Evolutionary conservation across 1,140 invertebrate genomes (phyloP), one percentile per base, ranked within the genome.

Genomic region (Drosophila serrata): DNA sequence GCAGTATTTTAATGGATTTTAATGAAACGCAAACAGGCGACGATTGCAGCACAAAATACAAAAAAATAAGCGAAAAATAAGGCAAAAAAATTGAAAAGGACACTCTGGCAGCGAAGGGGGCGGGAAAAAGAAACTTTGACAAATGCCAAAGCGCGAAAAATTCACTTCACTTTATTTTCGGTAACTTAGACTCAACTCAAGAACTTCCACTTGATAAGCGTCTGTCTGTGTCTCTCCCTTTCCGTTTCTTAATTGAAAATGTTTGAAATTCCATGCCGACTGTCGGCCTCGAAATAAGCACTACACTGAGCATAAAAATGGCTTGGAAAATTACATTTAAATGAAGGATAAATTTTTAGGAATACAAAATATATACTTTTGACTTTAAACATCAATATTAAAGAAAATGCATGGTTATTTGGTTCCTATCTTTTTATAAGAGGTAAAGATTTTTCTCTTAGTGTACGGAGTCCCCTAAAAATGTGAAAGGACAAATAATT

Each of bases 1-100:
- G 82, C 87, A 88, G 87, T 80, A 91, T 91, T 91, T 88, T 84
- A 91, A 88, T 91, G 88, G 88, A 87, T 87, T 84, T 84, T 82
- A 91, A 91, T 90, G 86, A 88, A 91, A 88, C 67, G 88, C 88
- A 91, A 82, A 87, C 80, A 87, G 75, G 73, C 68, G 53, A 70
- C 76, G 80, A 74, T 42, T 75, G 67, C 57, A 68, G 46, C 48
- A 65, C 45, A 15, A 35, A 27, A 17, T 5, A 13, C 8, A 29
- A 19, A 12, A 31, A 59, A 60, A 63, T 61, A 87, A 12, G 13
- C 19, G n/a, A 35, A 46, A n/a, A 39, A 39, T 49, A 49, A 49
- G n/a, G n/a, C 17, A 31, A n/a, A 29, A 53, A 82, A 86, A 35
- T 77, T 82, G 62, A 79, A 78, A 85, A 81, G 85, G 85, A 88